Evolutionary conservation across 2,113 vertebrate genomes (phyloP).

Genomic region (Phylloscopus whistleri): DNA sequence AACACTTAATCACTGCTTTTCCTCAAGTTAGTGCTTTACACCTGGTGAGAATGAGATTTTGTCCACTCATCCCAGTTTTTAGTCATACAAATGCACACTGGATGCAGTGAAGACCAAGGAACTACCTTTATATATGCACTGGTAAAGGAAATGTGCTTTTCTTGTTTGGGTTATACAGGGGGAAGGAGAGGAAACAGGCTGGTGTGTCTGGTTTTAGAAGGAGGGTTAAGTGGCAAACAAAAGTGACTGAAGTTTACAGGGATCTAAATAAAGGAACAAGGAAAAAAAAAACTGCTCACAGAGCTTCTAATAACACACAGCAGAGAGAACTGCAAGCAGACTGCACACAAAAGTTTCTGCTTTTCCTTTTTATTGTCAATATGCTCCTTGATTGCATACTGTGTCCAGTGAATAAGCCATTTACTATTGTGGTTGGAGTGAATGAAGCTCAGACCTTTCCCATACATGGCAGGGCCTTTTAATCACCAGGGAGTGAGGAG

Average conservation of each 20-base stretch:
- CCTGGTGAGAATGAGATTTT: not conserved
- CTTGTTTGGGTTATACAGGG: not conserved
- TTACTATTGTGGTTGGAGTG: slow-evolving; percentile 2
- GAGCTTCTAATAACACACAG: not conserved
- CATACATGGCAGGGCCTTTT: slow-evolving; percentile 63
- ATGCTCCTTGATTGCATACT: not conserved
- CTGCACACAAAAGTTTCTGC: not conserved
- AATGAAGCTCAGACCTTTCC: slow-evolving; percentile 51
- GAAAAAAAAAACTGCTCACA: not conserved
- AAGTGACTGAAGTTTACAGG: not conserved
- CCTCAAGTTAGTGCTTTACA: not conserved
- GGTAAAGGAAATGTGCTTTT: slow-evolving; percentile 2
- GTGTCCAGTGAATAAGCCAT: slow-evolving; percentile 16
- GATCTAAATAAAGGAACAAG: not conserved
- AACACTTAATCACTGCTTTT: not conserved
- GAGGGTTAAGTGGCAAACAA: slow-evolving; percentile 11
- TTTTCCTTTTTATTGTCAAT: not conserved
- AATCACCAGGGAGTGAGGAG: slow-evolving; percentile 25
- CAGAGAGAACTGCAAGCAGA: not conserved
- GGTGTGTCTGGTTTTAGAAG: not conserved
- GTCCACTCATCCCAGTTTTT: not conserved
- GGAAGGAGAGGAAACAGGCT: slow-evolving; percentile 6
- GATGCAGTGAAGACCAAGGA: not conserved
- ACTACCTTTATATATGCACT: not conserved
- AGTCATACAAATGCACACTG: not conserved